Evolutionary conservation across 2,888 invertebrate genomes (phyloP), one percentile per base, ranked within the genome.

Genomic region (Brenthis ino): DNA sequence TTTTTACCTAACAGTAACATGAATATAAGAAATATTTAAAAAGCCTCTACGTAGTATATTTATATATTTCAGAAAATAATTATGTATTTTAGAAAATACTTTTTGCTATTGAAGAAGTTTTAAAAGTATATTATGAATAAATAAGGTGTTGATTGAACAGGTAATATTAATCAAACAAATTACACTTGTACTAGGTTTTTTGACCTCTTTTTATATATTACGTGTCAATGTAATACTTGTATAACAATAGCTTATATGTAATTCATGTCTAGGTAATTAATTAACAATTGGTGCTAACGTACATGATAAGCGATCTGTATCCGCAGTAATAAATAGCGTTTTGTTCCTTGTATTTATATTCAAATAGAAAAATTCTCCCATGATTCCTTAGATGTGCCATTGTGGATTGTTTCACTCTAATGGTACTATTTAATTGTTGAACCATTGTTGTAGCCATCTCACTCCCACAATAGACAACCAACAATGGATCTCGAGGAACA

Each of bases 301-400:
- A 54, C 24, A 66, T 58, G 66, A 60, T 56, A 67, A 61, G 56
- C 64, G 69, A 77, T 80, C 77, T 76, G 71, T 75, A 77, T 75
- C 79, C 75, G 78, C 77, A 77, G 37, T 43, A 8, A 79, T 80
- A 70, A 75, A 73, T 63, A 71, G 67, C 69, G 68, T 74, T 73
- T 73, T 71, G 70, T 75, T 72, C 73, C 65, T 74, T 48, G 58
- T 72, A 70, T 71, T 71, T 71, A 67, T 74, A 74, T 75, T 78
- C 74, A 72, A 72, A 72, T 65, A 75, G 70, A 72, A 85, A 86
- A 86, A 88, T 83, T 79, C 83, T 85, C 87, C 81, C 89, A 85
- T 86, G 82, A 86, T 86, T 84, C 85, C 85, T 89, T 89, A 88
- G 89, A 88, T 88, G 87, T 87, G 86, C 86, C 79, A 87, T 90